These are phyloP conservation scores for Sparus aurata DNA, from an alignment of 2,797 vertebrate species.

Conservation along the genomic window DNA sequence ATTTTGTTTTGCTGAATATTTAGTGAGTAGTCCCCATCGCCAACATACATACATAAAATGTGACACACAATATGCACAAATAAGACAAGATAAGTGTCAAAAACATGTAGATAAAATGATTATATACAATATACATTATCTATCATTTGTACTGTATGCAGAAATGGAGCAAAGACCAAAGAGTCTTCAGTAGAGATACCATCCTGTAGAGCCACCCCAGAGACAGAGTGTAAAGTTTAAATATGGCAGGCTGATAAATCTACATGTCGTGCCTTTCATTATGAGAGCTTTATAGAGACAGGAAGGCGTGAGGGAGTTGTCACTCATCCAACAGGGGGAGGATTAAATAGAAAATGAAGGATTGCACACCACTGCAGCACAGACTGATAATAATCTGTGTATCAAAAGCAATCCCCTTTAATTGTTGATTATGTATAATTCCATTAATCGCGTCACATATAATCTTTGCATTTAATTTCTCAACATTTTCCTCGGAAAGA, in stretches of 20 bases:
- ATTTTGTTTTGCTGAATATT: constrained; percentile 10
- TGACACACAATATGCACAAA: not conserved
- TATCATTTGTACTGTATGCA: not conserved
- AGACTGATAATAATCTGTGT: constrained; percentile 24
- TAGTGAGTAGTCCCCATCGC: not conserved
- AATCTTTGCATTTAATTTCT: not conserved
- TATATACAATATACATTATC: not conserved
- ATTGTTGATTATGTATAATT: constrained; percentile 20
- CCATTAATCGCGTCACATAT: not conserved
- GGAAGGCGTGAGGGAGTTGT: constrained; percentile 35
- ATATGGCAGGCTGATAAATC: constrained; percentile 23
- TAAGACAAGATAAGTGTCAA: not conserved
- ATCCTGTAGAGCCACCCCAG: not conserved
- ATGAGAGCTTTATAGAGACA: constrained; percentile 36
- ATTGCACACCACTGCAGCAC: constrained; percentile 21
- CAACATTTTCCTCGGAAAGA: not conserved
- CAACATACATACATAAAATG: not conserved
- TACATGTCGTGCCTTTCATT: constrained; percentile 40
- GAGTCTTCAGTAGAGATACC: not conserved
- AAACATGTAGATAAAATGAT: not conserved
- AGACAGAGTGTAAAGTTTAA: constrained; percentile 16
- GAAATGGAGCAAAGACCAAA: not conserved
- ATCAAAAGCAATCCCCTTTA: constrained; percentile 19
- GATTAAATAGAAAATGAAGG: constrained; percentile 50
- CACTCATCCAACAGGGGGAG: constrained; percentile 39